phyloP scores from a whole-genome alignment of 2,888 invertebrate genomes.

The Dysmachus trigonus region DNA sequence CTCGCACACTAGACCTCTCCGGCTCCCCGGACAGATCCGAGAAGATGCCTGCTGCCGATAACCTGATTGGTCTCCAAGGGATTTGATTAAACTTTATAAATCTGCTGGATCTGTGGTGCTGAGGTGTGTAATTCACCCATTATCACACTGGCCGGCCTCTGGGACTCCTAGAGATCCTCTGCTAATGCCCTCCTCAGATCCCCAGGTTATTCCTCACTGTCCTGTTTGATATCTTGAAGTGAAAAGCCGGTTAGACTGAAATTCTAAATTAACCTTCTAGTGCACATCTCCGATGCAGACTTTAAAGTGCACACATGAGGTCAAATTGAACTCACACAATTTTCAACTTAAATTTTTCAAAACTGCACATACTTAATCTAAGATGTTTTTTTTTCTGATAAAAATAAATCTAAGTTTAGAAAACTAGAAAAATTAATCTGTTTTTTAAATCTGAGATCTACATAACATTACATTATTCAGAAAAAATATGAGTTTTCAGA shows the following conservation, averaged over 20 bases:
- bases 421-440: no score
- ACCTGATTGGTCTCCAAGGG: conserved; percentile 2
- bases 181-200: neutral
- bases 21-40: neutral
- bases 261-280: neutral
- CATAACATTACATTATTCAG: no score
- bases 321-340: neutral
- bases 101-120: neutral
- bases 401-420: no score
- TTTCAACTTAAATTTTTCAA: neutral
- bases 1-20: neutral
- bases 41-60: neutral
- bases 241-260: neutral
- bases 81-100: conserved; percentile 1
- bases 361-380: neutral
- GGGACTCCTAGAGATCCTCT: neutral
- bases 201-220: neutral
- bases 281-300: neutral
- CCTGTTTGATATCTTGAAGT: neutral
- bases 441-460: no score
- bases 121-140: neutral
- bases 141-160: neutral
- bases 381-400: no score
- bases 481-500: no score
- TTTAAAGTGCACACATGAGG: neutral